Conservation (phyloP, 2,888 invertebrate genomes). For the Spodoptera picta region DNA sequence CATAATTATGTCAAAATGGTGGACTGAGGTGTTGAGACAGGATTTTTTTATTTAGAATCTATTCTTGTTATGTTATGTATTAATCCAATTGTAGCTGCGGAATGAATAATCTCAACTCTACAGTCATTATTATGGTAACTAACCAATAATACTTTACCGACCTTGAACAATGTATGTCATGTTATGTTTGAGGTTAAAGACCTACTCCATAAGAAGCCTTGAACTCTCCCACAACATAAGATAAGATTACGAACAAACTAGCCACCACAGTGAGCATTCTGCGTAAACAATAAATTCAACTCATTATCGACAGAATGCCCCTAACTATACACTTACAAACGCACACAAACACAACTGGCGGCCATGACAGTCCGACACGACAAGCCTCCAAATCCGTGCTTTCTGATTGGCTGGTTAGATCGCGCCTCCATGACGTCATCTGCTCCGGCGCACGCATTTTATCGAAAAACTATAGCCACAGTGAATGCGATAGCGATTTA, state of each 20-base stretch:
- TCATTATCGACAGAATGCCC: slow-evolving; percentile 37
- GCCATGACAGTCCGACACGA: slow-evolving; percentile 73
- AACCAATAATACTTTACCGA: too few relatives aligned
- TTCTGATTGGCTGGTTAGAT: slow-evolving; percentile 72
- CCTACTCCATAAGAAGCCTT: slow-evolving; percentile 20
- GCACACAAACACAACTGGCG: slow-evolving; percentile 57
- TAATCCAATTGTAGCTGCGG: too few relatives aligned
- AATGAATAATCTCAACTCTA: too few relatives aligned
- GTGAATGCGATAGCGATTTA: slow-evolving; percentile 66
- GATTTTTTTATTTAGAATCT: too few relatives aligned
- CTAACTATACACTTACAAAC: slow-evolving; percentile 55
- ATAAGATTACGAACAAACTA: slow-evolving; percentile 17
- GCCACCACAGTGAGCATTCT: slow-evolving; percentile 12
- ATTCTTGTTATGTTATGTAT: too few relatives aligned
- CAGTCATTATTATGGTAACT: too few relatives aligned
- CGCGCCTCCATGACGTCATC: slow-evolving; percentile 81
- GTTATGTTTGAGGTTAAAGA: slow-evolving; percentile 4
- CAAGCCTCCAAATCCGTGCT: slow-evolving; percentile 75
- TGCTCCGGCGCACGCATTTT: slow-evolving; percentile 70
- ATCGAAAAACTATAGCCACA: slow-evolving; percentile 62
- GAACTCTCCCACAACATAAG: slow-evolving; percentile 12
- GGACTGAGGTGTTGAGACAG: too few relatives aligned
- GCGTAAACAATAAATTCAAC: slow-evolving; percentile 31
- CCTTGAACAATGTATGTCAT: too few relatives aligned
- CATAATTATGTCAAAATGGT: too few relatives aligned